Percentiles rank a stretch among this genome's conserved stretches.
Evolutionary conservation across 2,888 invertebrate species (phyloP).

Genomic region (Oithona nana): DNA sequence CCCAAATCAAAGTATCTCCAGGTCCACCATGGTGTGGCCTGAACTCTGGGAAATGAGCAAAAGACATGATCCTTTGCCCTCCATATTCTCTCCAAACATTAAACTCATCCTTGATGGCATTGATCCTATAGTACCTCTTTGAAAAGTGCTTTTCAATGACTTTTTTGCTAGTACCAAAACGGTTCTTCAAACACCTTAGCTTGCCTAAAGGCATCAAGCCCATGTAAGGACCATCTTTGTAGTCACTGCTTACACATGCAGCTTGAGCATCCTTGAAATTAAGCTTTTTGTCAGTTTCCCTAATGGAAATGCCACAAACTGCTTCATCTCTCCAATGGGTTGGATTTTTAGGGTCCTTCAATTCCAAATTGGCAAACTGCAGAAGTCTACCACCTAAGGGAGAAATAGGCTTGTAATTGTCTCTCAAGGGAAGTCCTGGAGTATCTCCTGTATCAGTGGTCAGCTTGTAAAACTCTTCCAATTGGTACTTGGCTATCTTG

Average conservation of each 20-base stretch:
- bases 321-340: background rate
- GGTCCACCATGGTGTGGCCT: background rate
- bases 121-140: background rate
- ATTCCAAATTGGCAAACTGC: no score
- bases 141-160: background rate
- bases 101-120: background rate
- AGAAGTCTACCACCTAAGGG: no score
- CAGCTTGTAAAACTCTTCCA: no score
- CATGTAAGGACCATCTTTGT: background rate
- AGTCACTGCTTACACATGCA: background rate
- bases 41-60: background rate
- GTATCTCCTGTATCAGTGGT: no score
- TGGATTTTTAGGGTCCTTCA: no score
- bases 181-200: background rate
- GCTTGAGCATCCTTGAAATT: background rate
- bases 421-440: no score
- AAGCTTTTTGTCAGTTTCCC: background rate
- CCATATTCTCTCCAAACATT: background rate
- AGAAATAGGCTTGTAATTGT: no score
- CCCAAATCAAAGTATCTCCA: background rate
- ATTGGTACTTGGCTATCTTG: no score
- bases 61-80: background rate
- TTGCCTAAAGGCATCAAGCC: background rate
- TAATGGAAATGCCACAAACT: background rate
- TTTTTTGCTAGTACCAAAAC: background rate